Evolutionary conservation across 2,797 vertebrate species (phyloP), one percentile per base, ranked within the genome.

Genomic region (Sciurus carolinensis): DNA sequence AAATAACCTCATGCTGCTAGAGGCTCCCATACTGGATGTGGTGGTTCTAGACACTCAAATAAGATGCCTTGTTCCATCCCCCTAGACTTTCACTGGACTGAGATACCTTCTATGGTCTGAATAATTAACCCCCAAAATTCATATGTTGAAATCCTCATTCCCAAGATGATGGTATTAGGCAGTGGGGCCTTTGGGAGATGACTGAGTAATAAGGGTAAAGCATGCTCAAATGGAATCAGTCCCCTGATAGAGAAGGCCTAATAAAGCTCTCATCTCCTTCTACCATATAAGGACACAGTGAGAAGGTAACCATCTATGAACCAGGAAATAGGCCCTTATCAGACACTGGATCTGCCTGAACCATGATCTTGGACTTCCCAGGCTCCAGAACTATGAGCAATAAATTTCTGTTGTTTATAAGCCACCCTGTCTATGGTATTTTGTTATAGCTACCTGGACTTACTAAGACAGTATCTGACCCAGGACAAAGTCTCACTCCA

Each of bases 391-490:
- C 24, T 1, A 7, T 36, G 14, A 72, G 71, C 57, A 39, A 77
- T 54, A 67, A 69, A 39, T 54, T 62, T 64, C 47, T 52, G 71
- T 83, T 91, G 57, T 91, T 76, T 47, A 73, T 83, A 82, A 91
- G 22, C 39, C 28, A 82, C 12, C 36, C 20, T 17, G 15, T 26
- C 47, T 24, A 0, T 50, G 33, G 6, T 47, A 33, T 52, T 77
- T 73, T 50, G 54, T 39, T 87, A 73, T 2, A 36, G 57, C 17
- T 22, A 11, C n/a, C 14, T 39, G 54, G 71, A 39, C 33, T 69
- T 26, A 80, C 52, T 42, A 91, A 64, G 72, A 33, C 4, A 44
- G 76, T 12, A 64, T 13, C 28, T 36, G 62, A 75, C 50, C 14
- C 24, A 39, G 36, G 82, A 44, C 83, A 89, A 69, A 92, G 28